These are phyloP conservation scores for Auanema sp. DNA, from an alignment of 2,888 invertebrate species.

Conservation along the genomic window DNA sequence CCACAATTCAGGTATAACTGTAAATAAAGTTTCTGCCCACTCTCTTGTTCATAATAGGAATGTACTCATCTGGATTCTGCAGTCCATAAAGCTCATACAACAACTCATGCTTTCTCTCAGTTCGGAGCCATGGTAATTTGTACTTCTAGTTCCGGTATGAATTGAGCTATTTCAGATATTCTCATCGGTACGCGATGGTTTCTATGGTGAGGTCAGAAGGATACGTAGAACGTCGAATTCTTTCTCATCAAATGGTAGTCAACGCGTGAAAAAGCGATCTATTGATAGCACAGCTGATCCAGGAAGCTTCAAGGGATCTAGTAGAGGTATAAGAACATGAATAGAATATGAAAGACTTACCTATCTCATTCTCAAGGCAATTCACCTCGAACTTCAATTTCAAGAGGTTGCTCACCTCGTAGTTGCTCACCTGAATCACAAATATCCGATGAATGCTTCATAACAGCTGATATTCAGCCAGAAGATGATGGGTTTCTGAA, in stretches of 20 bases:
- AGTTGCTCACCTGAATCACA: constrained; percentile 21
- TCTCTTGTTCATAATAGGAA: constrained; percentile 24
- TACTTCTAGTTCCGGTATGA: not conserved
- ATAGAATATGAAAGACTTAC: constrained; percentile 6
- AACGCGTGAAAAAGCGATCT: constrained; percentile 21
- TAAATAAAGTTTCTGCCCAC: not conserved
- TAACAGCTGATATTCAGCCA: not conserved
- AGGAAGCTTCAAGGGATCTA: constrained; percentile 4
- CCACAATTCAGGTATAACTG: constrained; percentile 38
- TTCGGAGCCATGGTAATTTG: constrained; percentile 50
- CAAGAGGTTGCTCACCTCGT: constrained; percentile 21
- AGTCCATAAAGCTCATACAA: constrained; percentile 55
- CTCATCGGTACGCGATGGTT: constrained; percentile 50
- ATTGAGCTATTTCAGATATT: constrained; percentile 33
- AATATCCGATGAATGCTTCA: constrained; percentile 7
- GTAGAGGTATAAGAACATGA: not conserved
- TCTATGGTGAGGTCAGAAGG: constrained; percentile 43
- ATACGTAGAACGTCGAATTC: constrained; percentile 44
- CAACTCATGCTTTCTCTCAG: constrained; percentile 52
- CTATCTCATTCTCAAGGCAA: constrained; percentile 8
- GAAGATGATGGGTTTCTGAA: constrained; percentile 15
- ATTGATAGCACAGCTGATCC: constrained; percentile 10
- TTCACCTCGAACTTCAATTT: constrained; percentile 17
- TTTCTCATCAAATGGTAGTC: constrained; percentile 30
- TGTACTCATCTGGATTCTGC: constrained; percentile 54